Evolutionary conservation across 1,140 invertebrate genomes (phyloP), one percentile per base, ranked within the genome.

Genomic region (Tetramorium simillimum): DNA sequence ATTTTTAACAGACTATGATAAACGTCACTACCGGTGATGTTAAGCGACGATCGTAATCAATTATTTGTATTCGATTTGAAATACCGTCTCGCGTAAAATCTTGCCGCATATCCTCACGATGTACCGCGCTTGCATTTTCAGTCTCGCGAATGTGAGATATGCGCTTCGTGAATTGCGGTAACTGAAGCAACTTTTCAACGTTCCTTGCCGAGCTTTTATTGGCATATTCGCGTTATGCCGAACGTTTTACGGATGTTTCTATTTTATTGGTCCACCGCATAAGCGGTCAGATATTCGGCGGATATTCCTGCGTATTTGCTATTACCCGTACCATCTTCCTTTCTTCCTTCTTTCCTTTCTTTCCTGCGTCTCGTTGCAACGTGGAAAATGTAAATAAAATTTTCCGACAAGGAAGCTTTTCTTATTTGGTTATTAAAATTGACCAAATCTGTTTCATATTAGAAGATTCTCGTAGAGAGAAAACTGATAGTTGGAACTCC

Each of bases 231-330:
- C 73, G 73, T 85, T 72, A 85, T 58, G 73, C 21, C 6, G 63
- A 78, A 65, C 70, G 21, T 60, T 86, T 88, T 72, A 70, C 21
- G 56, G n/a, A n/a, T 75, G 49, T 70, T 40, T 37, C 70, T 77
- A 78, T 88, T 89, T 88, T 82, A 88, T 88, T 82, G 43, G 56
- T 9, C 9, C 37, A 58, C 33, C 77, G 80, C 76, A 65, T 77
- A 86, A 73, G 56, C 72, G 76, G 16, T 37, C 82, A 65, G 62
- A 89, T 88, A 89, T 86, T 80, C 12, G 21, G 43, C 40, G n/a
- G 43, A 37, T n/a, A 12, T 46, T 46, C 46, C 46, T 14, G n/a
- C 58, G 1, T 72, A 60, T 60, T 18, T 60, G n/a, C 18, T 43
- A 12, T 49, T 49, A 33, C 0, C 5, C 37, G 12, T 37, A 14